Evolutionary conservation across 2,797 vertebrate genomes (phyloP), one percentile per base, ranked within the genome.

Genomic region (Molossus molossus): DNA sequence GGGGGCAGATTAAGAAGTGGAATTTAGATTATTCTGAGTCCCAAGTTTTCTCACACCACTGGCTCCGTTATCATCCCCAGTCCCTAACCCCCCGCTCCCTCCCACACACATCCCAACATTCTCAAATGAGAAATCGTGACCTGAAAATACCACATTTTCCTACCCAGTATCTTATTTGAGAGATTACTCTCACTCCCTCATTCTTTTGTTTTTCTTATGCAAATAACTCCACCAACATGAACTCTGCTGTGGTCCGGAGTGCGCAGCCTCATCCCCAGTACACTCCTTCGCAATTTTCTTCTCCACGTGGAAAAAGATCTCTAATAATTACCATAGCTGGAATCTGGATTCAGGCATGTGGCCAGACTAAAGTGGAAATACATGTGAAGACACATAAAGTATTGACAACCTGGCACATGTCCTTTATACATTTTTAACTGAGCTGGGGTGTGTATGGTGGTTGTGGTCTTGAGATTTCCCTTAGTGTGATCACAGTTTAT

Each of bases 401-500:
- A 21, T 27, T 15, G 9, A 20, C 17, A 65, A 58, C n/a, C 27
- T 45, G 12, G 29, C 7, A 5, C 11, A 17, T 21, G 62, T 64
- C 10, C 33, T 40, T 2, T 50, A 33, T 27, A 65, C n/a, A 65
- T 65, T 72, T 73, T 87, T 72, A 29, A 85, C 69, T 48, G 29
- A 84, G 57, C 60, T 21, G 33, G 91, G 21, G 50, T 45, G 72
- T 17, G 8, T 27, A 65, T 86, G 7, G 53, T 57, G 18, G 33
- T 55, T 53, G 58, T 27, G 55, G 48, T 53, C 70, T 69, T 37
- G 50, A 50, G 70, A 87, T 83, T n/a, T 18, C 25, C 75, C 69
- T 83, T 67, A 79, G 55, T 67, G 55, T 88, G 67, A 77, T 64
- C 73, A 67, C 67, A 79, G 23, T 64, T 94, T 94, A 93, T 83